A percentile compares a stretch with the other conserved stretches of the same genome.
Conservation (phyloP, 1,140 invertebrate genomes). For the Heliconius nattereri region DNA sequence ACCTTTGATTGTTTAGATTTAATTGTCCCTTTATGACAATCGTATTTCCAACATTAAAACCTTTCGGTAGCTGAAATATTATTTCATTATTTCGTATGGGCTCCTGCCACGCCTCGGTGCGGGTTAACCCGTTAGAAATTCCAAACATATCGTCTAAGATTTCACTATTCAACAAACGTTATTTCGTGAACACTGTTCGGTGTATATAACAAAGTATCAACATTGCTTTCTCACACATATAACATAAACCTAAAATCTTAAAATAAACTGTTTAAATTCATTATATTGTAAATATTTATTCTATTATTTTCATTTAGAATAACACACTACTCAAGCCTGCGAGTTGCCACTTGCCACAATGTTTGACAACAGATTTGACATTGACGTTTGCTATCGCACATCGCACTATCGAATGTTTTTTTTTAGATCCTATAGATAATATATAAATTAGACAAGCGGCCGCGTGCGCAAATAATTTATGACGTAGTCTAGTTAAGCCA, state of each 20-base stretch:
- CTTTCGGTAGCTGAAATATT: neutral
- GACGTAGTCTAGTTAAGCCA: neutral
- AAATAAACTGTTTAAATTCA: neutral
- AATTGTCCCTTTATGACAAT: neutral
- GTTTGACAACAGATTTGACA: constrained; percentile 6
- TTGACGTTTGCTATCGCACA: neutral
- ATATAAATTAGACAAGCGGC: neutral
- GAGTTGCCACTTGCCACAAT: neutral
- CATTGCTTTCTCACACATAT: neutral
- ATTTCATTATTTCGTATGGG: neutral
- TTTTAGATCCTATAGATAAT: neutral
- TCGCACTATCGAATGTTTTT: too few species aligned
- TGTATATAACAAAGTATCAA: too few species aligned
- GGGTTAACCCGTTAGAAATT: neutral
- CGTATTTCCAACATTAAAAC: neutral
- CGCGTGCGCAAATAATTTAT: neutral
- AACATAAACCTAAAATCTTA: neutral
- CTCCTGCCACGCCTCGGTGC: neutral
- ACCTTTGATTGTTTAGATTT: neutral
- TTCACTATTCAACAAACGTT: neutral
- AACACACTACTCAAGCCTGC: neutral
- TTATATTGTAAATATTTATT: neutral
- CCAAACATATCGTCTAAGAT: neutral
- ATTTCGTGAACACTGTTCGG: neutral
- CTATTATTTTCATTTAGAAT: neutral